Base-by-base conservation (phyloP, 2,113 vertebrate genomes). In the zebrafish (Danio rerio) region DNA sequence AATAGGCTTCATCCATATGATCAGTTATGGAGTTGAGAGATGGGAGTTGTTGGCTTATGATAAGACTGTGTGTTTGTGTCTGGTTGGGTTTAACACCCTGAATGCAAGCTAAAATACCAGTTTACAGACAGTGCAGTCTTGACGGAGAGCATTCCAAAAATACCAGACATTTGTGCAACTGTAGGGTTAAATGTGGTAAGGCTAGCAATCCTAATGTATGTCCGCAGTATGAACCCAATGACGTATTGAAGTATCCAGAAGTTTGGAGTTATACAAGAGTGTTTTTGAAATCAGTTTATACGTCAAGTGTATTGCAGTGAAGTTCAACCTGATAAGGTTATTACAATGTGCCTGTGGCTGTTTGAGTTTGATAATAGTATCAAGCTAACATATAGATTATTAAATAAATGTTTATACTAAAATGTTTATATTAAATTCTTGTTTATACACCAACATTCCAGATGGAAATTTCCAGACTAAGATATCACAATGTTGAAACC, bases 1-100 rank as follows among this genome's bases (percentile, higher is more conserved):
- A 84, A 90, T 87, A 86, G 59, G 9, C 75, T 1, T 63, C 45
- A 63, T 65, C 5, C 18, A 45, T 47, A 47, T 52, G 59, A 63
- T 77, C 74, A 77, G n/a, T 9, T 59, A 85, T 89, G 86, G 77
- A 86, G 78, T 78, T 87, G 13, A 78, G 69, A 61, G 31, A 31
- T 31, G 31, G 12, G 82, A 40, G 63, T 45, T 69, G 16, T 62
- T 69, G 55, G 13, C 53, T 47, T 8, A 40, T 63, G 61, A 62
- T 62, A 18, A 49, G 31, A 62, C 16, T 49, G 40, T 77, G 62
- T 83, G 62, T 56, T 16, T 68, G 20, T 18, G 31, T 68, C 45
- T 59, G 20, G 42, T 20, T 55, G 65, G 49, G 59, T 53, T 78
- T 61, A 80, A 65, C 61, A 78, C 76, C 61, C 59, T 12, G 13